phyloP scores from a whole-genome alignment of 2,797 vertebrate species.

The Dromococcyx pavoninus region DNA sequence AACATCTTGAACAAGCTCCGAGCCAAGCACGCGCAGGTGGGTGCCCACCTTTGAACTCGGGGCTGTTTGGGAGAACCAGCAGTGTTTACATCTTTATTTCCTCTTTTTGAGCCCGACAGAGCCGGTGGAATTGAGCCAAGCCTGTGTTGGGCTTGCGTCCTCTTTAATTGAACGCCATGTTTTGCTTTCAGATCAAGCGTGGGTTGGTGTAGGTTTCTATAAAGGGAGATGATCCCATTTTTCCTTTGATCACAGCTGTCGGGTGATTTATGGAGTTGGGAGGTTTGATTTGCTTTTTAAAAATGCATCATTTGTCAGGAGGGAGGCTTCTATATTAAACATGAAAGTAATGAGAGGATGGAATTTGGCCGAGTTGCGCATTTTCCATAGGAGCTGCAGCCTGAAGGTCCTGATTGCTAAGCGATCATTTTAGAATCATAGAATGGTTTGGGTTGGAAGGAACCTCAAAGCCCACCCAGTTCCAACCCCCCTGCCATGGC shows the following conservation, averaged over 20 bases:
- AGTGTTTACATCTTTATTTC: fast-evolving
- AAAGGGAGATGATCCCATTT: background rate
- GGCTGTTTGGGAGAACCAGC: background rate
- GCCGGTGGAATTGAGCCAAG: fast-evolving
- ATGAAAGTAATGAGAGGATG: background rate
- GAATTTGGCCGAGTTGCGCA: fast-evolving
- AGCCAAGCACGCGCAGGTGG: slow-evolving; percentile 94
- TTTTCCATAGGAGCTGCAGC: background rate
- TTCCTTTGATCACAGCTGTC: background rate
- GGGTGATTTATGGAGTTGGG: background rate
- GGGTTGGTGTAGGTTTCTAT: background rate
- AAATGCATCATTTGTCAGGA: background rate
- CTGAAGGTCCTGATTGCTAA: background rate
- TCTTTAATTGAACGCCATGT: background rate
- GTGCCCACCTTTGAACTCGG: background rate
- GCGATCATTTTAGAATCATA: fast-evolving
- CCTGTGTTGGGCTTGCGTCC: background rate
- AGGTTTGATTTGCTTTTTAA: background rate
- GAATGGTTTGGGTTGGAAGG: no score
- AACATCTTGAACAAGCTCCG: slow-evolving; percentile 98
- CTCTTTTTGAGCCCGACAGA: no score
- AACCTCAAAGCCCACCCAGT: no score
- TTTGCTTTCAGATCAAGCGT: background rate
- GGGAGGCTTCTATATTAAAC: background rate
- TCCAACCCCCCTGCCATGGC: no score